Evolutionary conservation across 1,140 invertebrate genomes (phyloP), one percentile per base, ranked within the genome.

Genomic region (Chironomus tepperi): DNA sequence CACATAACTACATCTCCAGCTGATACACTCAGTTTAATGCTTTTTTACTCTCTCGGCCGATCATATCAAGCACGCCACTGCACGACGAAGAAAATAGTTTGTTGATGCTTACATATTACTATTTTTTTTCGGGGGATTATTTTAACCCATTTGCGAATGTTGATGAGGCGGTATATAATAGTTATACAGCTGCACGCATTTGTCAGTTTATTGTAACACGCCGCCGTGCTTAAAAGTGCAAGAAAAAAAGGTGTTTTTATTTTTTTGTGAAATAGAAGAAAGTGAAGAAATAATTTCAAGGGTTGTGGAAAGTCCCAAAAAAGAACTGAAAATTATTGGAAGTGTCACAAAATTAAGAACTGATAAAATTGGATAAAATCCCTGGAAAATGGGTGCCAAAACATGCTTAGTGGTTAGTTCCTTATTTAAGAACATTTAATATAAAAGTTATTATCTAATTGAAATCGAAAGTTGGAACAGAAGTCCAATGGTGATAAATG

Each of bases 191-290:
- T 70, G 16, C 65, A 70, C 65, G 65, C 65, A 70, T 70, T 70
- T 70, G 65, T 70, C 65, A 70, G 65, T 70, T 70, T 18, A 70
- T 70, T 70, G 65, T 16, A 21, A 70, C 19, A 70, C 65, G 65
- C 16, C 65, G 18, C n/a, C 9, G 15, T 70, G 16, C 47, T 12
- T n/a, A 57, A 57, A 57, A 16, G 65, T 70, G 16, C 19, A 70
- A 70, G 2, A 2, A 70, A 19, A 21, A 19, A 18, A 1, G 19
- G 19, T 70, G 12, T 57, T 57, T 5, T 57, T 57, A 57, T 57
- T n/a, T n/a, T n/a, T n/a, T 57, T 57, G 47, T 15, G 5, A 57
- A 12, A 3, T 5, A 2, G 15, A 1, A 15, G 12, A 57, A 57
- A 57, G 12, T n/a, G 5, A 57, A 57, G 15, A 5, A 57, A 57